These are phyloP conservation scores for Cnemophilus loriae DNA, from an alignment of 2,113 vertebrate species.

Conservation along the genomic window DNA sequence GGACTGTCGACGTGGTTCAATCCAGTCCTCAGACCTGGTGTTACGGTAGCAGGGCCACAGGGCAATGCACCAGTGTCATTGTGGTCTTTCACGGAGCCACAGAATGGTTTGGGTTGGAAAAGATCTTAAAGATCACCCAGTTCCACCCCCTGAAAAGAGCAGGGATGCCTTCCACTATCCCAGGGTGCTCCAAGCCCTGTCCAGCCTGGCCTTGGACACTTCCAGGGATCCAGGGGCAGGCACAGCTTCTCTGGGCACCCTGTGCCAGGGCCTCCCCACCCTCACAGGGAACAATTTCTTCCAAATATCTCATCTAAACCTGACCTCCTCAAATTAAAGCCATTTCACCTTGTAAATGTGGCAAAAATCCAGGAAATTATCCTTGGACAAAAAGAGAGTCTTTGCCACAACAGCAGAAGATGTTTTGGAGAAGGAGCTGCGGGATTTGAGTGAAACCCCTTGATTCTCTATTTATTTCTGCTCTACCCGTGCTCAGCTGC, in stretches of 20 bases:
- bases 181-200: rapidly evolving
- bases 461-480: neutral
- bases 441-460: neutral
- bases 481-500: neutral
- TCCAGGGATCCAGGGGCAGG: neutral
- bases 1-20: rapidly evolving
- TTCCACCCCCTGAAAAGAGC: neutral
- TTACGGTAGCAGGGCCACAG: neutral
- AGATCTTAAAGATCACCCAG: neutral
- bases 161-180: rapidly evolving
- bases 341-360: neutral
- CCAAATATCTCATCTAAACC: neutral
- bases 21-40: neutral
- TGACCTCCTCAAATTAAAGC: neutral
- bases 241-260: neutral
- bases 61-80: rapidly evolving
- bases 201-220: neutral
- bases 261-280: rapidly evolving
- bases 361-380: neutral
- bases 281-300: rapidly evolving
- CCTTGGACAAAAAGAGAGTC: neutral
- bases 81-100: neutral
- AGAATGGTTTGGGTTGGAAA: neutral
- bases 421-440: neutral
- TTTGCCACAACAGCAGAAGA: neutral